A percentile compares a stretch with the other conserved stretches of the same genome.
These are phyloP conservation scores for Sphenodon punctatus DNA, from an alignment of 2,797 vertebrate species.

Conservation along the genomic window DNA sequence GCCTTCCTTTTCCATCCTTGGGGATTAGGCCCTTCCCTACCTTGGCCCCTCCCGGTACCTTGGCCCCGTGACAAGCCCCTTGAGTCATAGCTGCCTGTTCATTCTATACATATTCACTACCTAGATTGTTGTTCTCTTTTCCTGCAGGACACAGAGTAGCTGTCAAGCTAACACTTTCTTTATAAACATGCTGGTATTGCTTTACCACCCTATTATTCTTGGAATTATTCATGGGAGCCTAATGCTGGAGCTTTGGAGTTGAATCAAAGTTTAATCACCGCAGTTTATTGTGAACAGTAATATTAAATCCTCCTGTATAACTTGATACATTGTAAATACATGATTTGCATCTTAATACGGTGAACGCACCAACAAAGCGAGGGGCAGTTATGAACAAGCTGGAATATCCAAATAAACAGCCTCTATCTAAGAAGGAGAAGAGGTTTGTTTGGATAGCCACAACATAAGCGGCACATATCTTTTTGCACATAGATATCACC, in stretches of 20 bases:
- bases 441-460: conserved; percentile 5
- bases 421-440: not conserved
- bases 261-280: not conserved
- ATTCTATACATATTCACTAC: not conserved
- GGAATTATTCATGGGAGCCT: not conserved
- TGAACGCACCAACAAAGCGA: not conserved
- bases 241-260: not conserved
- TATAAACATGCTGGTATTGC: not conserved
- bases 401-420: not conserved
- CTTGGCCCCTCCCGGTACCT: too few relatives aligned
- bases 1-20: too few relatives aligned
- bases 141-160: not conserved
- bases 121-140: conserved; percentile 3
- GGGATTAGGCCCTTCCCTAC: too few relatives aligned
- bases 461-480: not conserved
- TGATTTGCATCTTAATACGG: not conserved
- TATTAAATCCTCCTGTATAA: not conserved
- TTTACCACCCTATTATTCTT: not conserved
- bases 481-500: not conserved
- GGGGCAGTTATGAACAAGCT: not conserved
- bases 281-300: not conserved
- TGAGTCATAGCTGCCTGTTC: not conserved
- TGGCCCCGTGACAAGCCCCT: too few relatives aligned
- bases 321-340: not conserved
- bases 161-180: not conserved